Evolutionary conservation across 1,140 invertebrate genomes (phyloP).

Genomic region (Tetramorium simillimum): DNA sequence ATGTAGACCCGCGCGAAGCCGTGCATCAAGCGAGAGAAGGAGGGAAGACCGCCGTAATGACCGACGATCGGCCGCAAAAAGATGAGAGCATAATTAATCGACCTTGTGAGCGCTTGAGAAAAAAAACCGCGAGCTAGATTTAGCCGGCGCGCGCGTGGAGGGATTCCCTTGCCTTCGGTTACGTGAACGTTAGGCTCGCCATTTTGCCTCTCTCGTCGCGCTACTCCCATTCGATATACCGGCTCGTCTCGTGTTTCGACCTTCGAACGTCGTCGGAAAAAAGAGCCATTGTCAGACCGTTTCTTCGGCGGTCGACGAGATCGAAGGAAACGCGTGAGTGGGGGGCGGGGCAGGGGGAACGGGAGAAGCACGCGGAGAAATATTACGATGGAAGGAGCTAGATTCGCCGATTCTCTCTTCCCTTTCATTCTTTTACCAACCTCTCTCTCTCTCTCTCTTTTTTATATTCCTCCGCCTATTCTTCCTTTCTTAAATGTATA

Average conservation of each 20-base stretch:
- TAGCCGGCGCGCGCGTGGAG: conserved; percentile 22
- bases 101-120: conserved; percentile 42
- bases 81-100: conserved; percentile 50
- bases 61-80: conserved; percentile 32
- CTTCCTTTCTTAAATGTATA: not conserved
- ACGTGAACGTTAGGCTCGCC: conserved; percentile 52
- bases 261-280: conserved; percentile 51
- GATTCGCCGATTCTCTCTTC: not conserved
- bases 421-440: not conserved
- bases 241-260: conserved; percentile 47
- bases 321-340: not conserved
- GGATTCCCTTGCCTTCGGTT: conserved; percentile 26
- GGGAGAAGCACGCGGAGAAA: not conserved
- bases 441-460: not conserved
- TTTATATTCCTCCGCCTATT: not conserved
- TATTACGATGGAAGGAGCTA: not conserved
- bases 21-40: not conserved
- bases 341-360: not conserved
- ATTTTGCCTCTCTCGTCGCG: conserved; percentile 37
- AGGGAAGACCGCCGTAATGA: conserved; percentile 7
- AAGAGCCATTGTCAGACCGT: conserved; percentile 34
- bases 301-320: conserved; percentile 1
- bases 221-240: conserved; percentile 43
- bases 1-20: not conserved
- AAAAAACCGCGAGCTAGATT: conserved; percentile 53